Conservation (phyloP, 2,888 invertebrate genomes). For the Suillia variegata region DNA sequence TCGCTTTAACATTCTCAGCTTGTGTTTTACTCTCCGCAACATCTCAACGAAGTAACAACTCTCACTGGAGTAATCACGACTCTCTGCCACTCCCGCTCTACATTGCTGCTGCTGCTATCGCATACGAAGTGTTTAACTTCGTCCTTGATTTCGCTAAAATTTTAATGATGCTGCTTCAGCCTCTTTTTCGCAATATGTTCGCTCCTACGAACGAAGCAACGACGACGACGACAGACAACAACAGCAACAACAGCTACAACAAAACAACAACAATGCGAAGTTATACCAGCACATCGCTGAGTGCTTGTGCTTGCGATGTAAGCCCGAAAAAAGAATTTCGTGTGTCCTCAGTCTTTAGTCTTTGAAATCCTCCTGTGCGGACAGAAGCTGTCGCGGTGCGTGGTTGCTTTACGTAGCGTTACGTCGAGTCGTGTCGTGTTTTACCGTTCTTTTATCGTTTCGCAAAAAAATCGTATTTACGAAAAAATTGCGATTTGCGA, state of each 20-base stretch:
- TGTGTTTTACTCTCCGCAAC: not conserved
- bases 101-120: too few relatives aligned
- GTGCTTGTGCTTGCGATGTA: too few relatives aligned
- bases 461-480: too few relatives aligned
- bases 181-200: slow-evolving; percentile 40
- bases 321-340: not conserved
- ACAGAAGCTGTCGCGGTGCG: slow-evolving; percentile 40
- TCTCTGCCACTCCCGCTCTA: too few relatives aligned
- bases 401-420: not conserved
- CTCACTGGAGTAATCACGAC: too few relatives aligned
- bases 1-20: not conserved
- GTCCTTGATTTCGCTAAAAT: slow-evolving; percentile 42
- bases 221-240: slow-evolving; percentile 6
- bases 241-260: not conserved
- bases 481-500: too few relatives aligned
- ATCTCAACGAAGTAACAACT: too few relatives aligned
- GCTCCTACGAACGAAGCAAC: slow-evolving; percentile 14
- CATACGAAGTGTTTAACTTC: slow-evolving; percentile 47
- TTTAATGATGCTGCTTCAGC: not conserved
- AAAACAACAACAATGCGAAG: not conserved
- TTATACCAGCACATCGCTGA: not conserved
- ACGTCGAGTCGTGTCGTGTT: too few relatives aligned
- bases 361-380: slow-evolving; percentile 48
- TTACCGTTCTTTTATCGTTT: too few relatives aligned
- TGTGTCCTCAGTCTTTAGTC: slow-evolving; percentile 34